Base-by-base conservation (phyloP, 1,140 invertebrate species). In the Lordiphosa mommai region DNA sequence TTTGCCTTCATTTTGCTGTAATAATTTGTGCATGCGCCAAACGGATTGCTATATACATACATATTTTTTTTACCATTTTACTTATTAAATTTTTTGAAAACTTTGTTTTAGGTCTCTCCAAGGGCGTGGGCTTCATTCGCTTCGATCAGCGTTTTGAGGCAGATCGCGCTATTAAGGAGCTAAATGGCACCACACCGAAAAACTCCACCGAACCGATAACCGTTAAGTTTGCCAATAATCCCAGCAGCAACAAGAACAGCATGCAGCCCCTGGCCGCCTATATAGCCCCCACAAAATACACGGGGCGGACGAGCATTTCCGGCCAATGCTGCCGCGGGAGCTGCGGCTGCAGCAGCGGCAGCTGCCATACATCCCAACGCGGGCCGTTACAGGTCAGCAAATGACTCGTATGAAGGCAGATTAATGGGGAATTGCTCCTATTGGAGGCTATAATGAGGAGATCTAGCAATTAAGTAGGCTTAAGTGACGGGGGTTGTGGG, bases 221-320 rank as follows among this genome's bases (percentile, higher is more conserved):
- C 30, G 98, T 99, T 61, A 99, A 99, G 91, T 99, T 99, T 90
- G 98, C 98, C 61, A 99, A 99, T 90, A 99, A 98, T 89, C 96
- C 96, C n/a, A 97, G 96, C 91, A 97, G 96, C 92, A 96, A 96
- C 88, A 97, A 97, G 90, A 97, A 97, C 90, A 95, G 95, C 58
- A 92, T 97, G 88, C 95, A 95, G 72, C 96, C 97, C 27, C 90
- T 98, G 87, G 95, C 96, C 27, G 97, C 97, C 32, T 99, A 99
- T 90, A 91, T 99, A 76, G 93, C 95, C 65, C 65, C 95, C 96
- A 13, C 94, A 95, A 87, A 88, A 85, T 44, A 61, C 87, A 0
- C 90, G 93, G 72, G 77, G 93, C 84, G 77, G 94, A 79, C 91
- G 96, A 58, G 92, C 95, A 72, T 97, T 95, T 91, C 96, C 95